Conservation (phyloP, 2,797 vertebrate genomes). For the Enteromius afrohamiltoni region DNA sequence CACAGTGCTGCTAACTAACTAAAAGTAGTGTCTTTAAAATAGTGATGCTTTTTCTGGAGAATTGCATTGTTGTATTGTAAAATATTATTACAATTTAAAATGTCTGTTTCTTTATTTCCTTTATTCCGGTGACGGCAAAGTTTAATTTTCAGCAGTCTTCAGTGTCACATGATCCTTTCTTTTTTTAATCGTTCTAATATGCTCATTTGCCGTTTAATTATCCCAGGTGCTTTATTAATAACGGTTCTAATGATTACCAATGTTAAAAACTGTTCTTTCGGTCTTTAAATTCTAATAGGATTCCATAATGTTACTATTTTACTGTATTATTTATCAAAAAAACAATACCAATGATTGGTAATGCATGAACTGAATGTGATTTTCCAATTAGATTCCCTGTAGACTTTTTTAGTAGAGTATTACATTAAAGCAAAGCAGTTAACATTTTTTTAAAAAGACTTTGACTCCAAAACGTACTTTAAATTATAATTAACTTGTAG, state of each 20-base stretch:
- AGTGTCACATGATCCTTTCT: not conserved
- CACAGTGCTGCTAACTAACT: not conserved
- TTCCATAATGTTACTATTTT: not conserved
- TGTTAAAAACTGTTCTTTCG: not conserved
- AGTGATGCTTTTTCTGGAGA: not conserved
- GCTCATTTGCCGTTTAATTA: not conserved
- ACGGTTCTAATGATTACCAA: not conserved
- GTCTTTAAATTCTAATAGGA: not conserved
- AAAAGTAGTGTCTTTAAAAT: not conserved
- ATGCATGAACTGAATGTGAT: not conserved
- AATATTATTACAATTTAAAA: too few species aligned
- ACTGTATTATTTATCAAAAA: not conserved
- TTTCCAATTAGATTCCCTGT: not conserved
- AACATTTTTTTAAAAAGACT: too few species aligned
- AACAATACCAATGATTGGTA: not conserved
- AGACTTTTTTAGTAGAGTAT: not conserved
- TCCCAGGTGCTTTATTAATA: not conserved
- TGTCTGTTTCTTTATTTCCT: too few species aligned
- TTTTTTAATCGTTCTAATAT: not conserved
- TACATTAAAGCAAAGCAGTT: not conserved
- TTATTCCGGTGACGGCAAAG: not conserved
- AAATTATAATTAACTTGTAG: conserved; percentile 25
- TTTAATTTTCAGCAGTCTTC: not conserved
- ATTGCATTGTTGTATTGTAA: not conserved
- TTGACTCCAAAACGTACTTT: not conserved